Conservation (phyloP, 1,140 invertebrate genomes). For the Periplaneta americana region DNA sequence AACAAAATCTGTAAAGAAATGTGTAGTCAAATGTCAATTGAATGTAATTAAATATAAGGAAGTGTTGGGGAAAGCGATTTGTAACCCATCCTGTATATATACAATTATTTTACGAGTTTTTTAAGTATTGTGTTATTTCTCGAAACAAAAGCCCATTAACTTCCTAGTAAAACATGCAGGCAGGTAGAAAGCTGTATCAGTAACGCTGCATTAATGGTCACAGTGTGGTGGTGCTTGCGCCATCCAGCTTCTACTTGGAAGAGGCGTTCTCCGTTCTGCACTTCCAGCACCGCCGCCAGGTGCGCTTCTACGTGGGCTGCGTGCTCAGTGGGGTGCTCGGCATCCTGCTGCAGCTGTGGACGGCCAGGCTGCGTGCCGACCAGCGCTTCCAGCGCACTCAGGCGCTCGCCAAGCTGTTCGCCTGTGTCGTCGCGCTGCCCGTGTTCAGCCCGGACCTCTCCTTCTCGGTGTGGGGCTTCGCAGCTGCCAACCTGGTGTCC, state of each 20-base stretch:
- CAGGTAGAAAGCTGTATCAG: neutral
- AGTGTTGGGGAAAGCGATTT: too few species aligned
- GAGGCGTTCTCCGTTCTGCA: slow-evolving; percentile 32
- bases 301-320: slow-evolving; percentile 30
- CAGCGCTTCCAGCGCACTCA: neutral
- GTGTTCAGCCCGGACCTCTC: slow-evolving; percentile 4
- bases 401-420: slow-evolving; percentile 1
- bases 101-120: too few species aligned
- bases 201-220: neutral
- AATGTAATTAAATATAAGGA: too few species aligned
- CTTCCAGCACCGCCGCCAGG: slow-evolving; percentile 27
- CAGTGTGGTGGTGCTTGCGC: slow-evolving; percentile 32
- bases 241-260: slow-evolving; percentile 31
- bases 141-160: too few species aligned
- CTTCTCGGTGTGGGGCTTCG: neutral
- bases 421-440: neutral
- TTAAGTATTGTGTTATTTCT: too few species aligned
- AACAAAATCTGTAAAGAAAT: too few species aligned
- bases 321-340: slow-evolving; percentile 28
- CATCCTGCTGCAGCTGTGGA: slow-evolving; percentile 25
- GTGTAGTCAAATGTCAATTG: too few species aligned
- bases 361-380: neutral
- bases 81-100: too few species aligned
- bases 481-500: neutral
- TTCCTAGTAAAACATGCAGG: too few species aligned